Conservation (phyloP, 2,888 invertebrate species). For the Tyria jacobaeae region DNA sequence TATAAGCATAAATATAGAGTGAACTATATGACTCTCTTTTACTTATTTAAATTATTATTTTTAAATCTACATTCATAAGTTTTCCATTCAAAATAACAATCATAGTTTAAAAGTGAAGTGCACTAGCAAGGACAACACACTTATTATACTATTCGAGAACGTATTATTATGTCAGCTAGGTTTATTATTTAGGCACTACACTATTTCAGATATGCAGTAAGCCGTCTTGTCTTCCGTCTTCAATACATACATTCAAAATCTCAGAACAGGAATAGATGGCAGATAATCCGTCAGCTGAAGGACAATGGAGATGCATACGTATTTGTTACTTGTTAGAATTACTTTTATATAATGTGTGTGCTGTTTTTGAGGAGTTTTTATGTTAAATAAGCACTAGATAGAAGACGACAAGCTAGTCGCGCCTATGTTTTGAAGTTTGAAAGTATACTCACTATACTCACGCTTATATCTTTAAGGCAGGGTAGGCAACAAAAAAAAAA, state of each 20-base stretch:
- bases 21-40: too few species aligned
- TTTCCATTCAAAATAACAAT: neutral
- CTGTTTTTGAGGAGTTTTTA: too few species aligned
- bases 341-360: neutral
- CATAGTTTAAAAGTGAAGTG: neutral
- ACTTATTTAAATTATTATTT: neutral
- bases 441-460: too few species aligned
- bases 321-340: neutral
- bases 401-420: too few species aligned
- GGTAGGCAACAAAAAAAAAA: too few species aligned
- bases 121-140: neutral
- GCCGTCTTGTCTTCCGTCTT: conserved; percentile 4
- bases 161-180: neutral
- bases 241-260: conserved; percentile 4
- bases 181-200: neutral
- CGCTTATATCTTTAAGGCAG: too few species aligned
- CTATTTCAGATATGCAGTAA: conserved; percentile 6
- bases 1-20: too few species aligned
- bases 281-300: conserved; percentile 7
- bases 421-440: too few species aligned
- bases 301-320: conserved; percentile 1
- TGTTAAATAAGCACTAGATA: too few species aligned
- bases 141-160: conserved; percentile 1
- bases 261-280: conserved; percentile 4
- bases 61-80: neutral